Evolutionary conservation across 2,888 invertebrate species (phyloP).

Genomic region (Blera fallax): DNA sequence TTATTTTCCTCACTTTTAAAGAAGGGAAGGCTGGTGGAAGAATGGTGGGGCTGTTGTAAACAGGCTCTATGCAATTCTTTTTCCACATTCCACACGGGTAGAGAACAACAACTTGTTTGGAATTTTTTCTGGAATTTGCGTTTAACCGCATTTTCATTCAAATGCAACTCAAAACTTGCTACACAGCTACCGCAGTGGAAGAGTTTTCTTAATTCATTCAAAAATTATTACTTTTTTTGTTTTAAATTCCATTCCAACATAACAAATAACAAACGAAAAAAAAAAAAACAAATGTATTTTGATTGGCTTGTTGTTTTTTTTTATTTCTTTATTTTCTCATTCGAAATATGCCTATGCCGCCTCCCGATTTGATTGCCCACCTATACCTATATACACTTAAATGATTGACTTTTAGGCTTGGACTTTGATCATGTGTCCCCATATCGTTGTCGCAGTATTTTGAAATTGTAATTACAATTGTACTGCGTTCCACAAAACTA

Average conservation of each 20-base stretch:
- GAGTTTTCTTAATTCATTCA: conserved; percentile 10
- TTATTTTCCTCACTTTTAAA: not conserved
- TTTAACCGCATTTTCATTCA: conserved; percentile 68
- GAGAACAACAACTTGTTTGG: conserved; percentile 70
- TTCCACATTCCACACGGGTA: conserved; percentile 60
- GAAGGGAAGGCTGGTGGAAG: not conserved
- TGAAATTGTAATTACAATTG: conserved; percentile 59
- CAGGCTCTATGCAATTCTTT: conserved; percentile 60
- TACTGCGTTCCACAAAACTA: conserved; percentile 9
- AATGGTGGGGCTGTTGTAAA: not conserved
- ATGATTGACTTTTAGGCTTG: conserved; percentile 31
- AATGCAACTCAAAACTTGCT: conserved; percentile 52
- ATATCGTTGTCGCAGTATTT: conserved; percentile 11
- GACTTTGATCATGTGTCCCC: conserved; percentile 29
- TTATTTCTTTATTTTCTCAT: not conserved
- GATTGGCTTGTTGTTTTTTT: conserved; percentile 5
- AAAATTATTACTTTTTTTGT: not conserved
- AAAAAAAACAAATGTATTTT: not conserved
- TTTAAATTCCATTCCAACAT: conserved; percentile 3
- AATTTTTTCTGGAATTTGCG: conserved; percentile 60
- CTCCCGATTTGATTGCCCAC: conserved; percentile 16
- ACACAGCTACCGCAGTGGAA: not conserved
- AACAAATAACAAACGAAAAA: not conserved
- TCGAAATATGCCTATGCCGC: not conserved
- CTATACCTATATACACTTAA: conserved; percentile 9